Evolutionary conservation across 1,140 invertebrate genomes (phyloP), one percentile per base, ranked within the genome.

Genomic region (Pogonomyrmex barbatus): DNA sequence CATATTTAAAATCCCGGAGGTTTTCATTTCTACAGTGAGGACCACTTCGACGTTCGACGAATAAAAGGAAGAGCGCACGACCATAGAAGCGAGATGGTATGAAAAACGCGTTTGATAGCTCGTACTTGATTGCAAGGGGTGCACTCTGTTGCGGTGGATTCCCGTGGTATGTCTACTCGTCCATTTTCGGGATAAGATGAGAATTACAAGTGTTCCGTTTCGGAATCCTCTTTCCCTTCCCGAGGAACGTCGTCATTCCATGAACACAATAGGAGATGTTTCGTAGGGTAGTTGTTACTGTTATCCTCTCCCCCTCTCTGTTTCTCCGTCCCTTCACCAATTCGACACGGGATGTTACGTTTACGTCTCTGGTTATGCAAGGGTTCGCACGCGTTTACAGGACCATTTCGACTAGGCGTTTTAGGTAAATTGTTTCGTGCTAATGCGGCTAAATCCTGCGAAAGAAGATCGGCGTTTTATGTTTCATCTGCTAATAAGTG

Each of bases 171-270:
- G 73, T 45, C 47, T 52, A 45, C 78, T 60, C 87, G 88, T 90
- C 91, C 87, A 93, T 94, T 93, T 93, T 89, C 86, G 78, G 90
- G 89, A 92, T 93, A 92, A 93, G 93, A 92, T 89, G 89, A 90
- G 93, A 93, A 93, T 93, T 93, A 92, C 90, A 89, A 91, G 84
- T 76, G 87, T 90, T 89, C 79, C 86, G 87, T 89, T 92, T 86
- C 87, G 75, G 79, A 84, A 71, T 88, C 90, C 65, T 75, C 76
- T 90, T 86, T 90, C 77, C 73, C 87, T 52, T 68, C 42, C 65
- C 50, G n/a, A 33, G 24, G 17, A 56, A 81, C 36, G 24, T 77
- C 58, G 76, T 67, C 88, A 65, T 85, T 78, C 47, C 39, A 14
- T 58, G 62, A 88, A 83, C 76, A 91, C 90, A 91, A 91, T 91